Conservation (phyloP, 2,113 vertebrate genomes). For the Falco punctatus region DNA sequence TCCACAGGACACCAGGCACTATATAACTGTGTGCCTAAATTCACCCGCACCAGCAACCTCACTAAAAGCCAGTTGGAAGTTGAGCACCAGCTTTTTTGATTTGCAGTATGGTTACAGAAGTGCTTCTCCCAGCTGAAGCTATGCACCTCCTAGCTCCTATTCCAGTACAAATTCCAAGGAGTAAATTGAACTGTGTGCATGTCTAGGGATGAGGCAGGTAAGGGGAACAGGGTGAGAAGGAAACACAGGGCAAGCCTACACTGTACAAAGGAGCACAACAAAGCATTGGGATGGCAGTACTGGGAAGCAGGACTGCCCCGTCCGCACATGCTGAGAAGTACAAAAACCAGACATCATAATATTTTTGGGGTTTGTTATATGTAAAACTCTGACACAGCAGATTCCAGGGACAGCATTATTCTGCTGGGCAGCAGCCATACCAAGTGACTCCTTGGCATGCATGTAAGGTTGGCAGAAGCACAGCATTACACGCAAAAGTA, state of each 20-base stretch:
- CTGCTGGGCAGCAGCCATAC: background rate
- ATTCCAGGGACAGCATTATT: background rate
- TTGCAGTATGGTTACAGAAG: background rate
- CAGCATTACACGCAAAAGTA: rapidly evolving
- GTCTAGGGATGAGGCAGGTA: background rate
- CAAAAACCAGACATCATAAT: background rate
- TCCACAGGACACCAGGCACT: background rate
- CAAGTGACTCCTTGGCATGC: background rate
- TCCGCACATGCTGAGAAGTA: background rate
- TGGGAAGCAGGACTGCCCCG: background rate
- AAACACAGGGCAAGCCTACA: background rate
- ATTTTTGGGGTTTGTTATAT: too few species aligned
- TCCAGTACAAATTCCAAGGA: background rate
- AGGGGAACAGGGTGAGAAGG: background rate
- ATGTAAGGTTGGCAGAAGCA: background rate
- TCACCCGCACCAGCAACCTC: background rate
- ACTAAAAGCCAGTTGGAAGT: background rate
- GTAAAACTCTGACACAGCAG: background rate
- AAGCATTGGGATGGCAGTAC: background rate
- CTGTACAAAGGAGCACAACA: background rate
- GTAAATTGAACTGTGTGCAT: background rate
- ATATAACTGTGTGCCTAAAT: background rate
- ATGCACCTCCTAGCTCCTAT: background rate
- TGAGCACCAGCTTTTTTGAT: background rate
- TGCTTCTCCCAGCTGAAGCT: background rate